These are phyloP conservation scores for Phyllopteryx taeniolatus DNA, from an alignment of 2,113 vertebrate genomes.

Conservation along the genomic window DNA sequence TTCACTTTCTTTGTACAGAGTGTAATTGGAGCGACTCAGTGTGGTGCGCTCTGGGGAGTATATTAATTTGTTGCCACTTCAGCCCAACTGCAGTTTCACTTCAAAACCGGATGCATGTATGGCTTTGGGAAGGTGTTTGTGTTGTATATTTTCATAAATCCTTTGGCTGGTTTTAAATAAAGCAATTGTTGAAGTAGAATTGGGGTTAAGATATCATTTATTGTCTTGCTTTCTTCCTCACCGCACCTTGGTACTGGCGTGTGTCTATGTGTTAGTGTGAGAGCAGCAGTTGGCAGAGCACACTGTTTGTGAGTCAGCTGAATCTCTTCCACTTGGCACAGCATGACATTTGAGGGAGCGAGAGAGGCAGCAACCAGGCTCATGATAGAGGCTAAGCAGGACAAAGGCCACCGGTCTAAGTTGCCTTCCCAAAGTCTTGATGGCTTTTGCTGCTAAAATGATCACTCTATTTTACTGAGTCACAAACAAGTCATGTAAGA, in stretches of 20 bases:
- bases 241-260: conserved; percentile 17
- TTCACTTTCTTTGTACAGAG: conserved; percentile 42
- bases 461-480: conserved; percentile 36
- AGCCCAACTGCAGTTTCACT: conserved; percentile 40
- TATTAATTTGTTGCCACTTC: conserved; percentile 47
- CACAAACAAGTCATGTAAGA: not conserved
- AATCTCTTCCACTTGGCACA: conserved; percentile 61
- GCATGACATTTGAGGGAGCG: conserved; percentile 48
- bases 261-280: conserved; percentile 24
- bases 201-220: not conserved
- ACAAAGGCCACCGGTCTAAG: conserved; percentile 24
- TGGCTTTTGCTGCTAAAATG: conserved; percentile 23
- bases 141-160: conserved; percentile 14
- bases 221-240: conserved; percentile 1
- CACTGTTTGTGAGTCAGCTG: conserved; percentile 66
- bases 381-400: conserved; percentile 26
- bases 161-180: conserved; percentile 3
- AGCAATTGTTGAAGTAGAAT: conserved; percentile 1
- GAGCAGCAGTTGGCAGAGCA: conserved; percentile 53
- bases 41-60: conserved; percentile 37
- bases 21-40: conserved; percentile 59
- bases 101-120: conserved; percentile 18
- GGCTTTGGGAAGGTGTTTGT: conserved; percentile 14
- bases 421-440: conserved; percentile 27
- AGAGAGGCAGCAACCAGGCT: conserved; percentile 12